Percentiles rank a stretch among this genome's conserved stretches.
These are phyloP conservation scores for Subacronicta megacephala DNA, from an alignment of 2,888 invertebrate genomes.

Conservation along the genomic window DNA sequence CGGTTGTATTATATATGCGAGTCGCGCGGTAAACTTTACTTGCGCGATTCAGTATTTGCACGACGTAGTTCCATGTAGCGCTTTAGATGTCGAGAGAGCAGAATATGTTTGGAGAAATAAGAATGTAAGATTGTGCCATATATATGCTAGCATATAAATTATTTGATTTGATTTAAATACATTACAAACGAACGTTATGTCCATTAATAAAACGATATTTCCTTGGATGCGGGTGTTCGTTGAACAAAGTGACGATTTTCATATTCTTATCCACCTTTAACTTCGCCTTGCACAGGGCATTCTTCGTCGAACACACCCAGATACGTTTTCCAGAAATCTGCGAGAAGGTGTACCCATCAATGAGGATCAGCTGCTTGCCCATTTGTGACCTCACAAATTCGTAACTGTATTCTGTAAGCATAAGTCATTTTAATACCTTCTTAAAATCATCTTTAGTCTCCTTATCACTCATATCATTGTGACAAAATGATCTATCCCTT, in stretches of 20 bases:
- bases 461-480: too few species aligned
- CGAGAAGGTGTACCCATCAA: slow-evolving; percentile 63
- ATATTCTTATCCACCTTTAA: slow-evolving; percentile 27
- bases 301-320: slow-evolving; percentile 55
- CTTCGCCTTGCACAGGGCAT: slow-evolving; percentile 49
- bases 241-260: slow-evolving; percentile 16
- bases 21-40: too few species aligned
- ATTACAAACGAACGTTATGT: slow-evolving; percentile 3
- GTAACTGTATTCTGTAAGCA: slow-evolving; percentile 27
- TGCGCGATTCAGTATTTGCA: too few species aligned
- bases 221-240: slow-evolving; percentile 39
- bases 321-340: background rate
- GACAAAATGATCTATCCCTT: too few species aligned
- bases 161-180: background rate
- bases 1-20: too few species aligned
- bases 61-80: too few species aligned
- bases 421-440: too few species aligned
- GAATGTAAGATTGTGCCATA: too few species aligned
- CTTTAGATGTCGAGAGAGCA: too few species aligned
- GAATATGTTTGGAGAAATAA: too few species aligned
- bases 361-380: slow-evolving; percentile 57
- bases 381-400: slow-evolving; percentile 43
- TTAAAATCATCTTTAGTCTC: too few species aligned
- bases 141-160: too few species aligned
- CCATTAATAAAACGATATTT: slow-evolving; percentile 19